Evolutionary conservation across 2,888 invertebrate genomes (phyloP), one percentile per base, ranked within the genome.

Genomic region (Andrena haemorrhoa): DNA sequence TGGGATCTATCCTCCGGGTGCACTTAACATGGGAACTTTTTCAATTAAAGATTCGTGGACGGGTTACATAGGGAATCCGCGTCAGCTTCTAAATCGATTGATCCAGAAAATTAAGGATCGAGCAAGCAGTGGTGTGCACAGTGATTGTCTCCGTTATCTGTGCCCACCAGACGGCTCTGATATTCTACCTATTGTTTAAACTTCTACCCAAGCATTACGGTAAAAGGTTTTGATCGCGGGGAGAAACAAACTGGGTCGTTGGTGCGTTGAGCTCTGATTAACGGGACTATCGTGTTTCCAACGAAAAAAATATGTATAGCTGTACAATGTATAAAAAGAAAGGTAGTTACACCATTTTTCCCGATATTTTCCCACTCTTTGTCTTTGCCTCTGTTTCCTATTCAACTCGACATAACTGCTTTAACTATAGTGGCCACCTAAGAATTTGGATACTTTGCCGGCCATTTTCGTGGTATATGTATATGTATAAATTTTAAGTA

Each of bases 261-360:
- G 49, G 64, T 82, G 82, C 82, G 68, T 82, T 58, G 49, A 73
- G 75, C 75, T 80, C 70, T 56, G 72, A 82, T 75, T 76, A 82
- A 64, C 82, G 58, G 71, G 41, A 75, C 61, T 75, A 35, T 75
- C 53, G 47, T 41, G 66, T 35, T 69, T 31, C 65, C n/a, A 31
- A 73, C 51, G 60, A 63, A 26, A 51, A 51, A 66, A 1, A 16
- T 41, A 16, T 16, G 41, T 23, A 12, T 47, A 5, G n/a, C n/a
- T n/a, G n/a, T 29, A 26, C n/a, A 0, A 12, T 10, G 2, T 12
- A 51, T 33, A 31, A 10, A n/a, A 41, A n/a, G 16, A 35, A 61
- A 16, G n/a, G 51, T 33, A 51, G 33, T 20, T 47, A n/a, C 16
- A 26, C 31, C 8, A n/a, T 64, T 5, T n/a, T 8, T 33, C 20